Base-by-base conservation (phyloP, 1,140 invertebrate species). In the Camponotus pennsylvanicus region DNA sequence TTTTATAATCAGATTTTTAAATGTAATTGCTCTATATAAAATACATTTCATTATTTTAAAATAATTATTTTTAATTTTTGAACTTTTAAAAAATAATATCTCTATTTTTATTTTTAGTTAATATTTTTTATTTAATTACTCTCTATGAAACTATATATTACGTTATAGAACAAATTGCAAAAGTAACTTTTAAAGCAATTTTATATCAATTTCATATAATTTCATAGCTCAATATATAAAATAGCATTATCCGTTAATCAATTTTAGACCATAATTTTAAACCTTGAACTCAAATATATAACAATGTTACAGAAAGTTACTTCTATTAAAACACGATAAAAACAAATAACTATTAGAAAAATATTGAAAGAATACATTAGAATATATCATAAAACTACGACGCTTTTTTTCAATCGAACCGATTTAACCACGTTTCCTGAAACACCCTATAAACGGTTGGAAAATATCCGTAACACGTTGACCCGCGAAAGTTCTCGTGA, bases 401-500 rank as follows among this genome's bases (percentile, higher is more conserved):
- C 8, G 13, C 37, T 70, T 71, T 8, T 6, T 71, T 70, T 63
- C 27, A 45, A 70, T 37, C 34, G 40, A 45, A 5, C 4, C 37
- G 1, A 3, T n/a, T 5, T 11, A 21, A 4, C 13, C 15, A 21
- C 34, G 27, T 82, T 8, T 61, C n/a, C 0, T 59, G 27, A 2
- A 55, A 7, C 67, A 55, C 37, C 18, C 11, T 49, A 11, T 49
- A 45, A 57, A 73, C 13, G 18, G 27, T 13, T 6, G 67, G 18
- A 73, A 73, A 83, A 73, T 83, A 83, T 73, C 70, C 42, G 55
- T 49, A 70, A 63, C 55, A 45, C 69, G 18, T 73, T 73, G 79
- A 9, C 2, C 34, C 27, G 49, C 32, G 1, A 63, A 83, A 73
- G 55, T 83, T 83, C 61, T 83, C 27, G 8, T 34, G 27, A 83